These are phyloP conservation scores for Podargus strigoides DNA, from an alignment of 2,797 vertebrate genomes.

Conservation along the genomic window DNA sequence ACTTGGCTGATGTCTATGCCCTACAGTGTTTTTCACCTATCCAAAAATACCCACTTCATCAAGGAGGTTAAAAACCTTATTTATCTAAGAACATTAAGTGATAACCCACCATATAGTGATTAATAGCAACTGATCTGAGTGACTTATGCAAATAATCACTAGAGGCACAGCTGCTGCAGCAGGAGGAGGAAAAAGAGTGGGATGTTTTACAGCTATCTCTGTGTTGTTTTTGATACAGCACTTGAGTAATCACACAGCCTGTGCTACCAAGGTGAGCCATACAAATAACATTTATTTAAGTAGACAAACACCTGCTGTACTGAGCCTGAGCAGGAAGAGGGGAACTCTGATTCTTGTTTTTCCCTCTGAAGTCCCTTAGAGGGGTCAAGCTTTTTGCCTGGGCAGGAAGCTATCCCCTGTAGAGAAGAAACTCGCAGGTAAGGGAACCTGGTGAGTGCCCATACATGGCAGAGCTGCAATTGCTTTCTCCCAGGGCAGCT, in stretches of 20 bases:
- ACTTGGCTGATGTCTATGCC: background rate
- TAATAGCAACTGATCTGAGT: background rate
- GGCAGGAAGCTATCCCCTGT: background rate
- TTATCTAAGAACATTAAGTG: background rate
- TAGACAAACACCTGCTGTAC: background rate
- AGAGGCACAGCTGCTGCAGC: background rate
- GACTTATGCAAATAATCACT: background rate
- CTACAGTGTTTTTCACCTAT: background rate
- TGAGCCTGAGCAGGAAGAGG: background rate
- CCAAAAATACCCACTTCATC: background rate
- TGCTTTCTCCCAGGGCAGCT: background rate
- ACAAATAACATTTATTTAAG: background rate
- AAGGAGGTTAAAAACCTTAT: background rate
- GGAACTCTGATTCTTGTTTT: background rate
- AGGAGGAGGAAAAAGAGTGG: background rate
- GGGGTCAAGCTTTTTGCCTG: background rate
- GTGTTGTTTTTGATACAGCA: background rate
- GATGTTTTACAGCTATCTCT: background rate
- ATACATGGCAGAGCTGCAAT: background rate
- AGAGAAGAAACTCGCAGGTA: background rate
- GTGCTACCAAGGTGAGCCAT: background rate
- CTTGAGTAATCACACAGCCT: background rate
- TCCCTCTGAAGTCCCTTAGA: fast-evolving
- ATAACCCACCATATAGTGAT: background rate
- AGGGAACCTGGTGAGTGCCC: background rate